Conservation (phyloP, 2,888 invertebrate species). For the Pristionchus arcanus region DNA sequence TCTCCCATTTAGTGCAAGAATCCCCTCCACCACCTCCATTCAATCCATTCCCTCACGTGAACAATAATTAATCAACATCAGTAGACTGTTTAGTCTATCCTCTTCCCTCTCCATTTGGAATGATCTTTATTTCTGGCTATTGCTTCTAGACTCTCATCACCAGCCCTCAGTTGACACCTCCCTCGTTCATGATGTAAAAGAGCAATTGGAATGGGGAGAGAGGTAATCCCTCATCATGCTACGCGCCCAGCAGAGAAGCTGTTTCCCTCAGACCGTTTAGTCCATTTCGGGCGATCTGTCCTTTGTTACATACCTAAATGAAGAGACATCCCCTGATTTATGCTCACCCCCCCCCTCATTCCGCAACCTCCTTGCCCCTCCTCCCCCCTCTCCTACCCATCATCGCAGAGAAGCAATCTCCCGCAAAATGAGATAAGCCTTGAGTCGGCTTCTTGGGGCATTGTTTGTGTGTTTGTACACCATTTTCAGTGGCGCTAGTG, state of each 20-base stretch:
- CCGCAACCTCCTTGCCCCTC: not conserved
- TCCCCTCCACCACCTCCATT: not conserved
- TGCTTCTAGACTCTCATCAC: too few species aligned
- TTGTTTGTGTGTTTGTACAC: conserved; percentile 31
- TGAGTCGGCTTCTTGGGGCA: not conserved
- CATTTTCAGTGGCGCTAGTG: not conserved
- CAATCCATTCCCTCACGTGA: not conserved
- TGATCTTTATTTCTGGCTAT: too few species aligned
- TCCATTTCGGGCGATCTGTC: too few species aligned
- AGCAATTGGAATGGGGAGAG: too few species aligned
- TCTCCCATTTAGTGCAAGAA: not conserved
- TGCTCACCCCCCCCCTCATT: not conserved
- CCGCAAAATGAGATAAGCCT: conserved; percentile 46
- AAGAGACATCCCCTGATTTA: not conserved
- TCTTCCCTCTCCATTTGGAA: not conserved
- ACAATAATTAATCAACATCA: too few species aligned
- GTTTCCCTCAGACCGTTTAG: too few species aligned
- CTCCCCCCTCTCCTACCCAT: not conserved
- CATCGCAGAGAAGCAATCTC: conserved; percentile 3
- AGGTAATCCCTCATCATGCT: too few species aligned
- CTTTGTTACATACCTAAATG: not conserved
- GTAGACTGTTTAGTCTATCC: not conserved
- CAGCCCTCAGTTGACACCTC: too few species aligned
- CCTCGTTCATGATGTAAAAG: too few species aligned
- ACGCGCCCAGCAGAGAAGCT: too few species aligned